Conservation (phyloP, 2,113 vertebrate genomes). For the Cariama cristata region DNA sequence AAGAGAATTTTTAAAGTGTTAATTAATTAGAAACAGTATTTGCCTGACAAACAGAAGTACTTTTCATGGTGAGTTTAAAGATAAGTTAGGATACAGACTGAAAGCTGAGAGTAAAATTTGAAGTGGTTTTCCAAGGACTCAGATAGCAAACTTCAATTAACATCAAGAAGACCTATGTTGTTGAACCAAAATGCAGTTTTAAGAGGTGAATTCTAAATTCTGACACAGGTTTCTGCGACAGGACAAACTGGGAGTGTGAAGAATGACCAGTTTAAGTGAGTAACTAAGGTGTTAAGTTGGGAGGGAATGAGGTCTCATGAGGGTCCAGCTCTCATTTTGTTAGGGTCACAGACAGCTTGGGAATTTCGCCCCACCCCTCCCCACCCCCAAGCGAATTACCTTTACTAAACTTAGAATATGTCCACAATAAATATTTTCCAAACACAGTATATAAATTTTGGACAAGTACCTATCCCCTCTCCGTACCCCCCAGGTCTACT, state of each 20-base stretch:
- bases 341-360: background rate
- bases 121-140: background rate
- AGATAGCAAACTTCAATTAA: constrained; percentile 4
- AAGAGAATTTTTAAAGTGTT: background rate
- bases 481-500: background rate
- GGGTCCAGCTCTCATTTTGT: background rate
- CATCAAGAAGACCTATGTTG: background rate
- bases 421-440: background rate
- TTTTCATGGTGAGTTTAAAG: background rate
- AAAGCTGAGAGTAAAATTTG: background rate
- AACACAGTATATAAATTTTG: background rate
- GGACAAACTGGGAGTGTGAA: background rate
- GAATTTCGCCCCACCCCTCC: background rate
- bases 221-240: background rate
- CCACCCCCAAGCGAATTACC: background rate
- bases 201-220: constrained; percentile 24
- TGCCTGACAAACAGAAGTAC: background rate
- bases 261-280: background rate
- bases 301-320: background rate
- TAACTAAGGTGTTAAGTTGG: background rate
- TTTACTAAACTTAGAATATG: background rate
- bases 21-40: constrained; percentile 16
- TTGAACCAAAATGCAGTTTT: background rate
- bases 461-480: background rate
- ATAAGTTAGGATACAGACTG: background rate